Base-by-base conservation (phyloP, 2,888 invertebrate species). In the Nymphalis c-album region DNA sequence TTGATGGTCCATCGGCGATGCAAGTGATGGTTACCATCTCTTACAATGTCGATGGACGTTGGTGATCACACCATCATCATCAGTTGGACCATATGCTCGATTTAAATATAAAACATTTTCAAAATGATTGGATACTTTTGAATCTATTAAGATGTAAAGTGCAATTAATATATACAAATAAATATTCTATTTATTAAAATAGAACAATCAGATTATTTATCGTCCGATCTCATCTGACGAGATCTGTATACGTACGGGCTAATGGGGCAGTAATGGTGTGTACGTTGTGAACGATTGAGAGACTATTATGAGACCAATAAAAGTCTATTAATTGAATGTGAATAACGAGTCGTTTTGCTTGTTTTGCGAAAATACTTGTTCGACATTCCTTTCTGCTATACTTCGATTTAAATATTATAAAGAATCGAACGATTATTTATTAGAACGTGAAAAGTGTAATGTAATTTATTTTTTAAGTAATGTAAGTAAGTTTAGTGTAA, bases 191-290 rank as follows among this genome's bases (percentile, higher is more conserved):
- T 13, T 40, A 13, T 13, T 40, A 13, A 0, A 40, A 40, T 6
- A 22, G 10, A 17, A 31, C 31, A n/a, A n/a, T 55, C 53, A 17
- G 35, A 62, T 51, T 51, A 51, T 51, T 62, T 51, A 51, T 18
- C 18, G 35, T 20, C 17, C 40, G 50, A 62, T 62, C 61, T 62
- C 61, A 62, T 62, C 51, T 40, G 35, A 50, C 46, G 26, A 22
- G 47, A 50, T 50, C 60, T 60, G 48, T 48, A 10, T 61, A 61
- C 60, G 40, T 50, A 50, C 40, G 6, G 10, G 16, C 51, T 62
- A 61, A 61, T 61, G 61, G 51, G 50, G n/a, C 35, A n/a, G 40
- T 51, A 47, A 18, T 48, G 26, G 45, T n/a, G 5, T 50, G 18
- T 57, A 57, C 57, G 18, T 57, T 57, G 40, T 40, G n/a, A 13